Conservation (phyloP, 2,113 vertebrate genomes). For the Zapus hudsonius region DNA sequence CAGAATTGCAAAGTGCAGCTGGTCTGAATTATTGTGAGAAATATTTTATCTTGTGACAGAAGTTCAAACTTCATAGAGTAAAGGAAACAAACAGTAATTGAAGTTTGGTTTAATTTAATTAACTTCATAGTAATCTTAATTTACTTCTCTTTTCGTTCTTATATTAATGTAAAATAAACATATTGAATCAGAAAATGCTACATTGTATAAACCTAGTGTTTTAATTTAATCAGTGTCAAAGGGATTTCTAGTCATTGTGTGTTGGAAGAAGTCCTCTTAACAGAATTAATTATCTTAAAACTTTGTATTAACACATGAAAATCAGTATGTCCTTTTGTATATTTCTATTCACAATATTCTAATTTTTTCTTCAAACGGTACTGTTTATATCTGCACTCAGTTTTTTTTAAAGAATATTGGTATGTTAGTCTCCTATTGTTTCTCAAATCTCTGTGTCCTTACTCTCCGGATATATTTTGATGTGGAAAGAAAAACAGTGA, state of each 20-base stretch:
- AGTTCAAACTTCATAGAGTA: slow-evolving; percentile 33
- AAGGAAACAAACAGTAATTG: slow-evolving; percentile 48
- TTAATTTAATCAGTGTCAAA: slow-evolving; percentile 46
- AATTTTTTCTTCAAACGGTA: background rate
- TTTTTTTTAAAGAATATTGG: background rate
- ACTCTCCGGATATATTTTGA: slow-evolving; percentile 34
- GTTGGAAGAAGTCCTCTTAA: slow-evolving; percentile 10
- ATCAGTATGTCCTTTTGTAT: background rate
- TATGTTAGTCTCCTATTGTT: background rate
- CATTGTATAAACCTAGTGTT: slow-evolving; percentile 31
- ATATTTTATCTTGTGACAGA: background rate
- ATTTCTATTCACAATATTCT: background rate
- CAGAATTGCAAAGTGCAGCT: slow-evolving; percentile 1
- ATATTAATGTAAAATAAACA: background rate
- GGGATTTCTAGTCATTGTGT: slow-evolving; percentile 32
- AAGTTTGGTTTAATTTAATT: slow-evolving; percentile 61
- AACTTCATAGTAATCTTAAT: slow-evolving; percentile 50
- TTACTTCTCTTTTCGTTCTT: slow-evolving; percentile 41
- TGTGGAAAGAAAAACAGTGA: background rate
- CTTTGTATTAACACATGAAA: background rate
- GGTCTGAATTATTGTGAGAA: slow-evolving; percentile 53
- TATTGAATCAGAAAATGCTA: slow-evolving; percentile 27
- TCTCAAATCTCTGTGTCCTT: background rate
- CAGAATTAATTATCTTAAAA: background rate
- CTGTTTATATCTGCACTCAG: background rate